These are phyloP conservation scores for Rattus rattus DNA, from an alignment of 2,113 vertebrate genomes.

Conservation along the genomic window DNA sequence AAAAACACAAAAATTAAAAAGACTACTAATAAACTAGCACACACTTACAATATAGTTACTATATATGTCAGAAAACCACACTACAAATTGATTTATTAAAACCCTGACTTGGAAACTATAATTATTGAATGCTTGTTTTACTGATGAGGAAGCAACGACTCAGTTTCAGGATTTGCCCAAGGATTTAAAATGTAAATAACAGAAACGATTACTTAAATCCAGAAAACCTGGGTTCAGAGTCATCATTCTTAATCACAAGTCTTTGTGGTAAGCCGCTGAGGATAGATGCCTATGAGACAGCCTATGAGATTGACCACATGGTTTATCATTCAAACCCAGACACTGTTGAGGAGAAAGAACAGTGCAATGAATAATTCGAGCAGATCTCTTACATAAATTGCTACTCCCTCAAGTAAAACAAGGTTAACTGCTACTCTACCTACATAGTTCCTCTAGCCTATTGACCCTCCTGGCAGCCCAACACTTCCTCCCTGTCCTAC, in stretches of 20 bases:
- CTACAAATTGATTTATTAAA: constrained; percentile 13
- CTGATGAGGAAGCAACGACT: constrained; percentile 9
- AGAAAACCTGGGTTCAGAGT: constrained; percentile 18
- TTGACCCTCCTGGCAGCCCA: background rate
- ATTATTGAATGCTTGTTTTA: constrained; percentile 24
- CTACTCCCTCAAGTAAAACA: background rate
- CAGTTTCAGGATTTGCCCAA: constrained; percentile 35
- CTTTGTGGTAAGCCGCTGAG: constrained; percentile 37
- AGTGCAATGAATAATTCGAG: background rate
- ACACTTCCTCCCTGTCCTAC: background rate
- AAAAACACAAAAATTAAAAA: background rate
- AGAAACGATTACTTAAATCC: constrained; percentile 26
- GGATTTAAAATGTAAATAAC: constrained; percentile 23
- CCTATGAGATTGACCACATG: constrained; percentile 1
- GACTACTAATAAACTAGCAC: background rate
- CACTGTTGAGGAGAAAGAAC: constrained; percentile 4
- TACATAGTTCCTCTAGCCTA: background rate
- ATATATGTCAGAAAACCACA: background rate
- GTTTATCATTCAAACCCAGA: constrained; percentile 17
- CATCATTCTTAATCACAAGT: constrained; percentile 37
- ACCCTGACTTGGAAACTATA: background rate
- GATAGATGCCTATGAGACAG: constrained; percentile 24
- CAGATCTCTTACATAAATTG: background rate
- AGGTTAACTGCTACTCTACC: background rate
- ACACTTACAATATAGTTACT: background rate